These are phyloP conservation scores for Anguilla marmorata DNA, from an alignment of 2,797 vertebrate species.

Conservation along the genomic window DNA sequence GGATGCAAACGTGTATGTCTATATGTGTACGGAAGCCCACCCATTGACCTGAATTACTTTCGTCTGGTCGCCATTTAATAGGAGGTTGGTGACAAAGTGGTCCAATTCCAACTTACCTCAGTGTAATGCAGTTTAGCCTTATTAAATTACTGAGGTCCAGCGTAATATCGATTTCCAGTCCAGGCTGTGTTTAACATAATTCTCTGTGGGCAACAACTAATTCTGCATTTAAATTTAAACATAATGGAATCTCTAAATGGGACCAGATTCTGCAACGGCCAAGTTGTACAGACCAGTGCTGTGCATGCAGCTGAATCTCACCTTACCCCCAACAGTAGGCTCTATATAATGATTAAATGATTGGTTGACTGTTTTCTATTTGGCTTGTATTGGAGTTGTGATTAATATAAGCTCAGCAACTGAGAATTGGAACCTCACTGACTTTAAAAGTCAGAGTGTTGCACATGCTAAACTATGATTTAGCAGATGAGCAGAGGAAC, in stretches of 20 bases:
- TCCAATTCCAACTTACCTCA: constrained; percentile 68
- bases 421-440: no score
- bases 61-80: constrained; percentile 62
- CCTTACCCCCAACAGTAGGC: no score
- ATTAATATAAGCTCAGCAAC: no score
- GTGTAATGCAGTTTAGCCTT: constrained; percentile 78
- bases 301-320: background rate
- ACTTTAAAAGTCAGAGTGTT: no score
- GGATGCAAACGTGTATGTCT: background rate
- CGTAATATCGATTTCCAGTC: constrained; percentile 85
- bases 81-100: constrained; percentile 64
- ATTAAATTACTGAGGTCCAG: constrained; percentile 82
- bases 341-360: no score
- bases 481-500: no score
- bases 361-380: no score
- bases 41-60: constrained; percentile 52
- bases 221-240: constrained; percentile 71
- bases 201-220: constrained; percentile 77
- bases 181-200: constrained; percentile 80
- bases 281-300: background rate
- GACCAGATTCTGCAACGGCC: background rate
- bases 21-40: background rate
- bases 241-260: constrained; percentile 3
- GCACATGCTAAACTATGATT: no score
- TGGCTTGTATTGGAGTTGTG: no score